These are phyloP conservation scores for Anastrepha obliqua DNA, from an alignment of 1,140 invertebrate species.

Conservation along the genomic window DNA sequence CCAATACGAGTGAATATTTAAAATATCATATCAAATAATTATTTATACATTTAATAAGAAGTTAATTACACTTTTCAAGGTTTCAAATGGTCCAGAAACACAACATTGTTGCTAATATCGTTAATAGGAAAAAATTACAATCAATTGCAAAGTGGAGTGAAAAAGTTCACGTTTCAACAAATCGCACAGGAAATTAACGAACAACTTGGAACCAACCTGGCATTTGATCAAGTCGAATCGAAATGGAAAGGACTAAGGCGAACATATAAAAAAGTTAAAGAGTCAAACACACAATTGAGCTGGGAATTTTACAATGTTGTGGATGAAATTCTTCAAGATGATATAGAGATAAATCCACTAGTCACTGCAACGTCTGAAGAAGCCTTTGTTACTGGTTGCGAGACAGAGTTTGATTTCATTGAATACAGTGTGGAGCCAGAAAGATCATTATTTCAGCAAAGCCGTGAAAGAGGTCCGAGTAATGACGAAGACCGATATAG, in stretches of 20 bases:
- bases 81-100: neutral
- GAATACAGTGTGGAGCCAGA: neutral
- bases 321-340: neutral
- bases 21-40: neutral
- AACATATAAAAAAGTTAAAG: neutral
- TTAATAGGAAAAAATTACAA: neutral
- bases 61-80: neutral
- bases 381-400: neutral
- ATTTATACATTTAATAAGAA: neutral
- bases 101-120: neutral
- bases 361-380: neutral
- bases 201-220: neutral
- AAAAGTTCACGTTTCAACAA: conserved; percentile 1
- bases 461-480: neutral
- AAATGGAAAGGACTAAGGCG: neutral
- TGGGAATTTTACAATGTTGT: neutral
- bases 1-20: neutral
- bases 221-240: conserved; percentile 4
- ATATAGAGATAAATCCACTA: neutral
- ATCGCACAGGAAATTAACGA: conserved; percentile 8
- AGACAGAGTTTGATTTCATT: neutral
- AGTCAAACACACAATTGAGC: neutral
- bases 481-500: neutral
- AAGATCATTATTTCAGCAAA: neutral
- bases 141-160: neutral